Percentiles rank a stretch among this genome's conserved stretches.
Conservation (phyloP, 2,888 invertebrate genomes). For the Molanna angustata region DNA sequence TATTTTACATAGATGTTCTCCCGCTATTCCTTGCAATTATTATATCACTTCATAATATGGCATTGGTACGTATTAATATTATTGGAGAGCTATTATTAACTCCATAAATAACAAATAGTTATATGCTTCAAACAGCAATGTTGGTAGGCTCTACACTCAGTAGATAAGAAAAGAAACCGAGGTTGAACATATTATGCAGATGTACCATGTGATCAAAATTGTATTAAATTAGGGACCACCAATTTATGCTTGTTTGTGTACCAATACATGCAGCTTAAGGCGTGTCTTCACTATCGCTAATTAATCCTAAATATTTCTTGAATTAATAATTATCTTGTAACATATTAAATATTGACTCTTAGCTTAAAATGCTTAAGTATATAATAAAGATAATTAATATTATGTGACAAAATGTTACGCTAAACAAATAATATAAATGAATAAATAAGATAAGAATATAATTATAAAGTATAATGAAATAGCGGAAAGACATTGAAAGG, state of each 20-base stretch:
- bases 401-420: conserved; percentile 6
- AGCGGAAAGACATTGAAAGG: too few relatives aligned
- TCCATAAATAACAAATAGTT: too few relatives aligned
- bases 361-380: background rate
- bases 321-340: too few relatives aligned
- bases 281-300: conserved; percentile 28
- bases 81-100: too few relatives aligned
- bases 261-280: conserved; percentile 21
- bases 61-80: too few relatives aligned
- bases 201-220: conserved; percentile 32
- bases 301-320: too few relatives aligned
- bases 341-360: conserved; percentile 13
- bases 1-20: too few relatives aligned
- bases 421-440: conserved; percentile 5
- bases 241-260: conserved; percentile 31
- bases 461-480: too few relatives aligned
- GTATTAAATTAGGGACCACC: conserved; percentile 34
- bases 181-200: conserved; percentile 24
- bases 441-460: too few relatives aligned
- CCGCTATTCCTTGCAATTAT: too few relatives aligned
- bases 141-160: conserved; percentile 10
- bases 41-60: too few relatives aligned
- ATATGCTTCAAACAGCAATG: conserved; percentile 17
- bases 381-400: background rate
- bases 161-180: conserved; percentile 11